phyloP scores from a whole-genome alignment of 2,888 invertebrate genomes.

The Megalurothrips usitatus region DNA sequence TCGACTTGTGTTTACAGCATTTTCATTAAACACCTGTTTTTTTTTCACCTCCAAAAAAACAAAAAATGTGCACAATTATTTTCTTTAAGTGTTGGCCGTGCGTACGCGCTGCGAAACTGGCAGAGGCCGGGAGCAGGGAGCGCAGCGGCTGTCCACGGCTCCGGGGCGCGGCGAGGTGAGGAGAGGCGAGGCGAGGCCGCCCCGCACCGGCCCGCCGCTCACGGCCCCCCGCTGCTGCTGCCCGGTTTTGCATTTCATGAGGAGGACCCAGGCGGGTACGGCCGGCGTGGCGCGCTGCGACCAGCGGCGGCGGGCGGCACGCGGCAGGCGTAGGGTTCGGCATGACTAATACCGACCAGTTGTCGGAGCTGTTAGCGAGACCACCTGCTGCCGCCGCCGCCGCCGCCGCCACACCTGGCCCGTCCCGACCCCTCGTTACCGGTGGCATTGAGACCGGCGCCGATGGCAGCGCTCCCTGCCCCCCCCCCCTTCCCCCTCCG shows the following conservation, averaged over 20 bases:
- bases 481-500: not conserved
- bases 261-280: not conserved
- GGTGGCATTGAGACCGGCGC: too few species aligned
- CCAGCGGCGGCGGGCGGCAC: not conserved
- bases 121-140: too few species aligned
- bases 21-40: too few species aligned
- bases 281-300: not conserved
- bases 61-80: too few species aligned
- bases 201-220: not conserved
- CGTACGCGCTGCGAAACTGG: too few species aligned
- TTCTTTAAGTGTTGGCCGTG: too few species aligned
- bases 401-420: not conserved
- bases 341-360: slow-evolving; percentile 14
- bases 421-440: too few species aligned
- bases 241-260: slow-evolving; percentile 20
- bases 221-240: not conserved
- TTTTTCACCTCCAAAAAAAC: too few species aligned
- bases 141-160: too few species aligned
- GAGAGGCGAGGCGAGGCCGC: not conserved
- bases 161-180: not conserved
- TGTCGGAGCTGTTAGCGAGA: slow-evolving; percentile 16
- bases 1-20: too few species aligned
- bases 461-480: not conserved
- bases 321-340: not conserved
- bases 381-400: not conserved